phyloP scores from a whole-genome alignment of 2,113 vertebrate genomes.

The Copsychus sechellarum region DNA sequence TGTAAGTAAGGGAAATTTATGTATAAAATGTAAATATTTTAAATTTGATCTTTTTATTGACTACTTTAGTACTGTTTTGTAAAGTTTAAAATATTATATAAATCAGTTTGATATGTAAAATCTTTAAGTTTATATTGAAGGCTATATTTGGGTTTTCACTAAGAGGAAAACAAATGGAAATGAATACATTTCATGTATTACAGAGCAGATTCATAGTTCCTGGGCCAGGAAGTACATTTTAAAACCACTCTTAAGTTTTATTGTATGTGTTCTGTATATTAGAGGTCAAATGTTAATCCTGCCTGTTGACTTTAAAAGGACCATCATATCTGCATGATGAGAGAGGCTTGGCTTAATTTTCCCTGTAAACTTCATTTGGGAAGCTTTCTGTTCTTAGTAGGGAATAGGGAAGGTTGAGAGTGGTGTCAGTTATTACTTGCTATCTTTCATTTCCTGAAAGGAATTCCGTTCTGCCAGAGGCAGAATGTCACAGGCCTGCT shows the following conservation, averaged over 20 bases:
- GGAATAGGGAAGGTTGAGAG: neutral
- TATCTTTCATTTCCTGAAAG: neutral
- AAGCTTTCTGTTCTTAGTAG: neutral
- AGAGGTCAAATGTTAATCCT: neutral
- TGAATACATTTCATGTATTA: slow-evolving; percentile 28
- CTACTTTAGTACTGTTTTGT: slow-evolving; percentile 39
- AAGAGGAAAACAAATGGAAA: neutral
- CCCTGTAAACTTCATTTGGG: neutral
- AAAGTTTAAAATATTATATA: slow-evolving; percentile 26
- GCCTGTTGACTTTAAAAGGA: neutral
- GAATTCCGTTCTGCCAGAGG: neutral
- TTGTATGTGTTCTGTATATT: neutral
- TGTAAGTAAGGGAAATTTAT: neutral
- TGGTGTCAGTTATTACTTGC: neutral
- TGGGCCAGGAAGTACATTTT: neutral
- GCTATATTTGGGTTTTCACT: neutral
- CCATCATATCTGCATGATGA: neutral
- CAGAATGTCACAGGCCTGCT: neutral
- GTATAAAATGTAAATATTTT: slow-evolving; percentile 55
- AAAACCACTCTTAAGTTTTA: neutral
- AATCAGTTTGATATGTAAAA: slow-evolving; percentile 32
- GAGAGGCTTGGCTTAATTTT: neutral
- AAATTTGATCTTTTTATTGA: slow-evolving; percentile 23
- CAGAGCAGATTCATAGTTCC: neutral
- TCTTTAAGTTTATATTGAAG: slow-evolving; percentile 12